Percentiles rank a stretch among this genome's conserved stretches.
Evolutionary conservation across 2,113 vertebrate species (phyloP).

Genomic region (Poicephalus gulielmi): DNA sequence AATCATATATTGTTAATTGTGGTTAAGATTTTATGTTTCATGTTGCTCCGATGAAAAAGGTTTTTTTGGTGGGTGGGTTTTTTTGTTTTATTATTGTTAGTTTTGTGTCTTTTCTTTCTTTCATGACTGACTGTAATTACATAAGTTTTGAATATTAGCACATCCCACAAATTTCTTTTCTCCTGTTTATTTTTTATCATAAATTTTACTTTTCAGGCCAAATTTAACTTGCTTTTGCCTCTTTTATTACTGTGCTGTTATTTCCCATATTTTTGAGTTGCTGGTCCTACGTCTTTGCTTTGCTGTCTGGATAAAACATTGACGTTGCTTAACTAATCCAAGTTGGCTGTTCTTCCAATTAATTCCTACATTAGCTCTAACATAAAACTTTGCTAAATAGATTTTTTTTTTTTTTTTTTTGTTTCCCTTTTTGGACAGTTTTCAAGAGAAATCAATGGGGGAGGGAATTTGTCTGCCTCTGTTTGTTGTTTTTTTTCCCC

Average conservation of each 20-base stretch:
- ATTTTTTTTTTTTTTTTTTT: background rate
- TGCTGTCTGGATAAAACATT: background rate
- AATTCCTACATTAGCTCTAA: background rate
- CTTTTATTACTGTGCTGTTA: background rate
- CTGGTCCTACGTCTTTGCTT: background rate
- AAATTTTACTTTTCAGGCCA: background rate
- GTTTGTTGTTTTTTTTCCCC: background rate
- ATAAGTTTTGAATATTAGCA: background rate
- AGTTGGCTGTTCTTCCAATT: background rate
- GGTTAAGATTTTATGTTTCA: background rate
- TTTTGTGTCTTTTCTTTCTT: background rate
- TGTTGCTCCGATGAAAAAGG: background rate
- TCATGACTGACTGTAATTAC: background rate
- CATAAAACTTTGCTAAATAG: slow-evolving; percentile 2
- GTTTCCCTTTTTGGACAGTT: background rate
- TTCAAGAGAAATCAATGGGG: background rate
- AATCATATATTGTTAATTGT: background rate
- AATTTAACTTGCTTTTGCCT: background rate
- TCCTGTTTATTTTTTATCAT: background rate
- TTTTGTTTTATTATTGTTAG: background rate
- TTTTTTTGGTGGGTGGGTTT: background rate
- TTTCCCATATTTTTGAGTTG: background rate
- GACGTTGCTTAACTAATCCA: background rate
- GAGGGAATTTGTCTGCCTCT: background rate
- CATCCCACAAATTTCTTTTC: background rate